Base-by-base conservation (phyloP, 53 echinoderm and acorn worm genomes). In the Zoroaster sp. region DNA sequence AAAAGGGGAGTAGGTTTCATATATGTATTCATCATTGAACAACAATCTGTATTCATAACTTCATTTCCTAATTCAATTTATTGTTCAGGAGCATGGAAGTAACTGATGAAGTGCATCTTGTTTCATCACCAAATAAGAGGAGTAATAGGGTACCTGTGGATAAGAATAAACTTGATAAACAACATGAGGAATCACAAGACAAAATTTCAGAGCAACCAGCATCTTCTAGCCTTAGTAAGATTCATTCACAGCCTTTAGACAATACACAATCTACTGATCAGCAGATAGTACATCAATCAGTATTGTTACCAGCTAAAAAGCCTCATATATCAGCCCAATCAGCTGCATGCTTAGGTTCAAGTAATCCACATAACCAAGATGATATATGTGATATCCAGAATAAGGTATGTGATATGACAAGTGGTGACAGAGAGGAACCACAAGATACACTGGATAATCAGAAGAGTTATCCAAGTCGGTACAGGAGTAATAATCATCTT, bases 41-140 rank as follows among this genome's bases (percentile, higher is more conserved):
- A n/a, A n/a, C n/a, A n/a, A n/a, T n/a, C n/a, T n/a, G n/a, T n/a
- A n/a, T n/a, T n/a, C n/a, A n/a, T n/a, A n/a, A n/a, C n/a, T n/a
- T n/a, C n/a, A n/a, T n/a, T n/a, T n/a, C n/a, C n/a, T n/a, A n/a
- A n/a, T n/a, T n/a, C n/a, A n/a, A n/a, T 20, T 37, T 71, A 18
- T 71, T 70, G 4, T 34, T 71, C 71, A 89, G 89, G 80, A 69
- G 52, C 14, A 47, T 51, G 35, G 70, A 80, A 40, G 18, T 52
- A 42, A 10, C 28, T 35, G 89, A 89, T 89, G 89, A 39, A 38
- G 80, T 89, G 33, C n/a, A 51, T 10, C 80, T 89, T 17, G 32
- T 88, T 44, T 88, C 88, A 47, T 88, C 88, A 5, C 88, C 88
- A 3, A 37, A 37, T 40, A 42, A 71, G 11, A 71, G 36, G 12